These are phyloP conservation scores for Oikopleura vanhoeffeni DNA, from an alignment of 23 tunicate species.

Conservation along the genomic window DNA sequence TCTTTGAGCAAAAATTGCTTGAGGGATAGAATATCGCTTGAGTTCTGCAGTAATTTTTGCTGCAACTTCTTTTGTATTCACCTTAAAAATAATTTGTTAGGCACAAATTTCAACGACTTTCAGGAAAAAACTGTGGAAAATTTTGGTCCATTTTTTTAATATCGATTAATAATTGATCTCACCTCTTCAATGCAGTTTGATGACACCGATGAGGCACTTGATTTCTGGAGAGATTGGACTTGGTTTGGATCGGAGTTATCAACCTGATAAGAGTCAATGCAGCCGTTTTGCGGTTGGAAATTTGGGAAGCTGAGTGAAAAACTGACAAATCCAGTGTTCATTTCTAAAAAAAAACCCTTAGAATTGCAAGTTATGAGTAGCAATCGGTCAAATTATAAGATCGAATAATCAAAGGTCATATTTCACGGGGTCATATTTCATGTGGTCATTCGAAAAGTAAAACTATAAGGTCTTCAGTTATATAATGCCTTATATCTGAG, in stretches of 20 bases:
- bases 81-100: constrained; percentile 16
- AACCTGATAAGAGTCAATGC: not conserved
- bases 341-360: not conserved
- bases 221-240: not conserved
- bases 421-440: no score
- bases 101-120: no score
- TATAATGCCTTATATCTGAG: no score
- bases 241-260: not conserved
- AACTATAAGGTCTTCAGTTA: no score
- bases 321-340: not conserved
- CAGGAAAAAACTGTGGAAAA: no score
- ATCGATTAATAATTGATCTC: no score
- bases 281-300: not conserved
- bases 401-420: no score
- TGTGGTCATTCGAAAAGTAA: no score
- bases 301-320: not conserved
- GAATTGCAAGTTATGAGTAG: no score
- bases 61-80: constrained; percentile 78
- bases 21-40: constrained; percentile 91
- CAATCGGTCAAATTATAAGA: no score
- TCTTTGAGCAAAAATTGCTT: constrained; percentile 76
- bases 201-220: not conserved
- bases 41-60: constrained; percentile 63
- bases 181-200: not conserved
- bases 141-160: no score